Conservation (phyloP, 2,797 vertebrate species). For the Tympanoctomys barrerae region DNA sequence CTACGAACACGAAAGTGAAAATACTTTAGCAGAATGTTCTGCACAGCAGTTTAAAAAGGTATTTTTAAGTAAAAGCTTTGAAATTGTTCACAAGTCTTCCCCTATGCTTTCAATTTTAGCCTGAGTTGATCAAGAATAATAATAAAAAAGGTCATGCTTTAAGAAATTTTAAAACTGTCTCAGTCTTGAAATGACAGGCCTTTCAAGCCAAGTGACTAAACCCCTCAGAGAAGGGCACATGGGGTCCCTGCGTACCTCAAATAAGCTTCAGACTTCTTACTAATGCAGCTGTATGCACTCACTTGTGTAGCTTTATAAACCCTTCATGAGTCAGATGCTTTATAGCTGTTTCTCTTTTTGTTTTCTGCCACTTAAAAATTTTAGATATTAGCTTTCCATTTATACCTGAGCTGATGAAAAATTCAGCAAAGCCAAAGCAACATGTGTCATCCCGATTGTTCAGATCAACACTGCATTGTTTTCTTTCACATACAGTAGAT, state of each 20-base stretch:
- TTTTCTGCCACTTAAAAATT: constrained; percentile 2
- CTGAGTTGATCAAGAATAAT: constrained; percentile 56
- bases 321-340: neutral
- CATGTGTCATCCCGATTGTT: constrained; percentile 24
- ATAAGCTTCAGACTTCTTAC: constrained; percentile 68
- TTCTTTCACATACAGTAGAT: neutral
- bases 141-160: constrained; percentile 64
- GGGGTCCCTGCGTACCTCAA: constrained; percentile 37
- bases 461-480: neutral
- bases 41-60: constrained; percentile 45
- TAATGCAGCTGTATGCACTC: constrained; percentile 34
- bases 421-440: constrained; percentile 72
- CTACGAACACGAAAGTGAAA: constrained; percentile 54
- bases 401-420: constrained; percentile 76
- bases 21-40: constrained; percentile 27
- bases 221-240: fast-evolving
- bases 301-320: constrained; percentile 27
- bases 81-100: constrained; percentile 68
- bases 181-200: constrained; percentile 75
- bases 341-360: constrained; percentile 72
- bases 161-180: constrained; percentile 75
- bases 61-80: constrained; percentile 66
- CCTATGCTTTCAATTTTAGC: constrained; percentile 74
- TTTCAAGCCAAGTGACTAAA: constrained; percentile 63
- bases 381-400: constrained; percentile 40